Base-by-base conservation (phyloP, 2,888 invertebrate genomes). In the Drosophila prolongata region DNA sequence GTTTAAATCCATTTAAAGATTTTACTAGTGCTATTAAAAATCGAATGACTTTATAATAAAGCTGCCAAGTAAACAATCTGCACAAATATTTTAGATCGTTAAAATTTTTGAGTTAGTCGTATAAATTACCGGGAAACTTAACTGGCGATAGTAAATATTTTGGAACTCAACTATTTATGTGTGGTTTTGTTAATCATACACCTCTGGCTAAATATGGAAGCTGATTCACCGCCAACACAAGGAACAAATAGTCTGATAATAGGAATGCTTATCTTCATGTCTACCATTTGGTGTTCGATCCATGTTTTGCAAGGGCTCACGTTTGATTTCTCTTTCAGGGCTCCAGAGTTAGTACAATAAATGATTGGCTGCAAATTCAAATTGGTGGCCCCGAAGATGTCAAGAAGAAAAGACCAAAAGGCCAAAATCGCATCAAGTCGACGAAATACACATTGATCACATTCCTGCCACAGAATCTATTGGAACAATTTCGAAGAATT, bases 401-500 rank as follows among this genome's bases (percentile, higher is more conserved):
- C 38, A 86, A 80, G 50, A 90, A 90, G 84, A 91, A 90, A 80
- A 90, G 89, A 78, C 88, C 83, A 64, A 79, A 73, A 30, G 83
- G 88, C 61, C 83, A 90, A 66, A 94, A 94, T 91, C 93, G 94
- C 76, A 94, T 94, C 78, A 94, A 94, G 89, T 94, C 94, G 0
- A 94, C 95, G 54, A 95, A 97, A 94, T 97, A 97, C 90, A 95
- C 96, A 11, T 58, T 95, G 69, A 94, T 95, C 92, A 95, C 95
- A 91, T 97, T 97, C 92, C 77, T 97, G 68, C 96, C 96, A 50
- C 96, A 96, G 93, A 97, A 97, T 92, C 92, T 97, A 47, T 93
- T 95, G 80, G 97, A 97, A 89, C 97, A 97, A 93, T 97, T 97
- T 91, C 94, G 96, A 16, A 94, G 97, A 56, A 94, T 97, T 54